Percentiles rank a stretch among this genome's conserved stretches.
These are phyloP conservation scores for Dendroctonus valens DNA, from an alignment of 1,140 invertebrate genomes.

Conservation along the genomic window DNA sequence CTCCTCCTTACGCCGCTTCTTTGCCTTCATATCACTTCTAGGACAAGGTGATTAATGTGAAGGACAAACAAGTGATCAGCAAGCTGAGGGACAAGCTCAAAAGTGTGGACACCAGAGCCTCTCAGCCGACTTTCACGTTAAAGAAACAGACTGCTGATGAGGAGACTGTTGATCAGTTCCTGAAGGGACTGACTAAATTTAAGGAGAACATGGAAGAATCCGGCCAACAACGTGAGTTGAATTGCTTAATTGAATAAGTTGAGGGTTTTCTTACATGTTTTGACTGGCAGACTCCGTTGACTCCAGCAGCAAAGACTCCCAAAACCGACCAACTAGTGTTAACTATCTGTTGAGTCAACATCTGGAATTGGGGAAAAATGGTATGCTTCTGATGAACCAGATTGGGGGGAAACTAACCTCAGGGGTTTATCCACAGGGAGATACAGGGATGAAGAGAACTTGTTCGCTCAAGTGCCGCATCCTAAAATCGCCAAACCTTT, in stretches of 20 bases:
- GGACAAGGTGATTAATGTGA: background rate
- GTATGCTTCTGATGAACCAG: conserved; percentile 4
- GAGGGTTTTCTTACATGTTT: background rate
- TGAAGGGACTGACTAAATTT: conserved; percentile 6
- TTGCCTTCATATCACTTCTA: background rate
- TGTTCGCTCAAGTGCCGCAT: conserved; percentile 20
- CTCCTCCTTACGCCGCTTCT: background rate
- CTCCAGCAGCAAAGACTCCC: background rate
- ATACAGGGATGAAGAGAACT: conserved; percentile 35
- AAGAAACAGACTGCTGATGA: background rate
- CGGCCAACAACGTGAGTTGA: background rate
- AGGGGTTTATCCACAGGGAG: conserved; percentile 17
- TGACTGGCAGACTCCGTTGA: background rate
- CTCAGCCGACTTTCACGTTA: background rate
- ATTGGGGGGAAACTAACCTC: background rate
- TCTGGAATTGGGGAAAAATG: conserved; percentile 9
- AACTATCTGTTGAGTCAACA: background rate
- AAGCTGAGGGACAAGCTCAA: conserved; percentile 2
- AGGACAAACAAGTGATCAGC: conserved; percentile 2
- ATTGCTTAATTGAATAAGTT: background rate
- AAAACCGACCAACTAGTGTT: background rate
- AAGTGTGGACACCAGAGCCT: background rate
- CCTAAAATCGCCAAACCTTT: background rate
- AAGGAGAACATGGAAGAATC: background rate
- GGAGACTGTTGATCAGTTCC: background rate